Evolutionary conservation across 1,140 invertebrate species (phyloP).

Genomic region (Drosophila navojoa): DNA sequence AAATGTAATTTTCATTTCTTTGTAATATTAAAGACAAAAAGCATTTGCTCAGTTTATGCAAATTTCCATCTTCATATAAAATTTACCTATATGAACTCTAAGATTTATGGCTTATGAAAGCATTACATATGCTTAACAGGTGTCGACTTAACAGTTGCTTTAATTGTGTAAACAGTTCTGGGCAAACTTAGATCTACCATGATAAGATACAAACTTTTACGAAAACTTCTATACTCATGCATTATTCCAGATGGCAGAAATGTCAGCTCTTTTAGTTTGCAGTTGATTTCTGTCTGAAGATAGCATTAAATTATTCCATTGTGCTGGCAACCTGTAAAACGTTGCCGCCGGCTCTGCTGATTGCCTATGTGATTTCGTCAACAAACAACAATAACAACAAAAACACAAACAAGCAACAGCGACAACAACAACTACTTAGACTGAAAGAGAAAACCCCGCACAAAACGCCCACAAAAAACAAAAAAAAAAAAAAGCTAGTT

Average conservation of each 20-base stretch:
- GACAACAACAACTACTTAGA: conserved; percentile 19
- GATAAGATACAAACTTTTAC: no score
- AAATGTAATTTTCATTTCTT: neutral
- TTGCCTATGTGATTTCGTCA: conserved; percentile 31
- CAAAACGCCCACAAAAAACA: conserved; percentile 16
- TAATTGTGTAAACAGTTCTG: neutral
- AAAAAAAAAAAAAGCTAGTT: conserved; percentile 11
- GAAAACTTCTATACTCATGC: no score
- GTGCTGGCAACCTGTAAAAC: conserved; percentile 15
- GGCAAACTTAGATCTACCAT: no score
- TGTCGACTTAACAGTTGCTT: neutral
- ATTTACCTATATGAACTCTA: no score
- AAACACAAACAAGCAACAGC: conserved; percentile 12
- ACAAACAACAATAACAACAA: conserved; percentile 15
- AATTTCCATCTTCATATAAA: no score
- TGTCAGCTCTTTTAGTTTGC: no score
- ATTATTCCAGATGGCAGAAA: no score
- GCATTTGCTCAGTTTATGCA: no score
- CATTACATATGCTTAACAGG: neutral
- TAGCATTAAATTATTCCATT: neutral
- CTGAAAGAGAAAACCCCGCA: conserved; percentile 3
- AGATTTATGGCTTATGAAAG: no score
- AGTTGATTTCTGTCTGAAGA: no score
- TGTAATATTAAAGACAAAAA: no score
- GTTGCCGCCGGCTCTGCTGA: conserved; percentile 23